Evolutionary conservation across 2,888 invertebrate species (phyloP), one percentile per base, ranked within the genome.

Genomic region (Onthophagus sagittarius): DNA sequence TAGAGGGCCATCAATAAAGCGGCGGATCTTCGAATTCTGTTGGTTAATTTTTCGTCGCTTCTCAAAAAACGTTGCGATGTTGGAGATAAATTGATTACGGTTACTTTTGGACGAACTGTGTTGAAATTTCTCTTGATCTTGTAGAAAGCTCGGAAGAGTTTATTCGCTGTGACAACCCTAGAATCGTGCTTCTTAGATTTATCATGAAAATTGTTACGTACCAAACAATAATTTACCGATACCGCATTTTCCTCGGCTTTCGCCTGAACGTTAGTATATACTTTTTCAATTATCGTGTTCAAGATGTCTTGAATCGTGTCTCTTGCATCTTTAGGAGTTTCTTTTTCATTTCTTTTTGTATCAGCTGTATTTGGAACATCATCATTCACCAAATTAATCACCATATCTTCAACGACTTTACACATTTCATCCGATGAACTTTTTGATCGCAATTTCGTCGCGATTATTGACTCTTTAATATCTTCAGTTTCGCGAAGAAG

Each of bases 1-100:
- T 74, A 74, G 1, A 74, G 62, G 13, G 74, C 74, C 70, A 74
- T 72, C 11, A 74, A 33, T 23, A 74, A 69, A 5, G 74, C 74
- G 0, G 74, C 72, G 0, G 74, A 74, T 69, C 72, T 63, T 11
- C 72, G 15, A 69, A 74, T 72, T 67, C 72, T 74, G 5, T 70
- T 71, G 39, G 62, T 72, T 11, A 74, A 63, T 14, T 72, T 72
- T 31, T 71, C 72, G 13, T 72, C 74, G 7, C 65, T 14, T 15
- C 53, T 39, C 3, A 70, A 39, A 53, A 74, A 72, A 15, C 33
- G 67, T 63, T 70, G 72, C 23, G 32, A 63, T 9, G 70, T 32
- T n/a, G 53, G 63, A 13, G 74, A 72, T 39, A 74, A 69, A 72
- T 74, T 74, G 14, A 62, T 53, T 15, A 74, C 71, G 13, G 71